phyloP scores from a whole-genome alignment of 1,140 invertebrate species.

The Gryllus bimaculatus region DNA sequence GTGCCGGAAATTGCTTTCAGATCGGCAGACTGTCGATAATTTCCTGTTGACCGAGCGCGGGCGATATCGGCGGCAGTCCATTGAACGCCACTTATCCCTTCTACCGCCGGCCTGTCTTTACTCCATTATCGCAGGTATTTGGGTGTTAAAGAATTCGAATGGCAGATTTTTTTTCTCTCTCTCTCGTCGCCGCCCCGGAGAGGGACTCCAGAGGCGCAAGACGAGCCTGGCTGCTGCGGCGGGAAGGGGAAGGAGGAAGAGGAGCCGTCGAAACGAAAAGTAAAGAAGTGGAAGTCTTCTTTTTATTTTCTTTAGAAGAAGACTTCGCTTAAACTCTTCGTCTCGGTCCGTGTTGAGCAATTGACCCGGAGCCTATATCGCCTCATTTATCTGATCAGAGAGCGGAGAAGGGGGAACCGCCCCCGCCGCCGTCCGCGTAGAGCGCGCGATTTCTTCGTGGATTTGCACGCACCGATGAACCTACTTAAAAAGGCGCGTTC shows the following conservation, averaged over 20 bases:
- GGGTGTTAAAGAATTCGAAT: neutral
- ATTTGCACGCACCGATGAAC: neutral
- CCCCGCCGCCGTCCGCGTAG: no score
- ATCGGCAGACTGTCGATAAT: neutral
- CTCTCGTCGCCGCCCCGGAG: neutral
- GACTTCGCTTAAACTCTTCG: neutral
- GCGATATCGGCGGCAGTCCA: neutral
- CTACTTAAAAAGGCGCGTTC: neutral
- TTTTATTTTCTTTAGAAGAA: neutral
- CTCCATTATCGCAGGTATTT: conserved; percentile 1
- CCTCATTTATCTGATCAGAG: neutral
- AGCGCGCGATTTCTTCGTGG: neutral
- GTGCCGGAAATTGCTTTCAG: neutral
- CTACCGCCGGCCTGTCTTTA: neutral
- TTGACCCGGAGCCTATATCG: neutral
- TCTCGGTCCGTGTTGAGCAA: neutral
- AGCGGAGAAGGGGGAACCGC: neutral
- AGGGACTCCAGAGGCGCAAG: no score
- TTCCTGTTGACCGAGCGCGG: neutral
- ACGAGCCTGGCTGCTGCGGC: no score
- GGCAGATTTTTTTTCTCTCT: neutral
- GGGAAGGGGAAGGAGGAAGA: neutral
- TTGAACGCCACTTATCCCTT: neutral
- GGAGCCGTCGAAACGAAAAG: neutral
- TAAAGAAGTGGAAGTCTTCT: conserved; percentile 1